Percentiles rank a stretch among this genome's conserved stretches.
These are phyloP conservation scores for Zosterops japonicus DNA, from an alignment of 2,113 vertebrate species.

Conservation along the genomic window DNA sequence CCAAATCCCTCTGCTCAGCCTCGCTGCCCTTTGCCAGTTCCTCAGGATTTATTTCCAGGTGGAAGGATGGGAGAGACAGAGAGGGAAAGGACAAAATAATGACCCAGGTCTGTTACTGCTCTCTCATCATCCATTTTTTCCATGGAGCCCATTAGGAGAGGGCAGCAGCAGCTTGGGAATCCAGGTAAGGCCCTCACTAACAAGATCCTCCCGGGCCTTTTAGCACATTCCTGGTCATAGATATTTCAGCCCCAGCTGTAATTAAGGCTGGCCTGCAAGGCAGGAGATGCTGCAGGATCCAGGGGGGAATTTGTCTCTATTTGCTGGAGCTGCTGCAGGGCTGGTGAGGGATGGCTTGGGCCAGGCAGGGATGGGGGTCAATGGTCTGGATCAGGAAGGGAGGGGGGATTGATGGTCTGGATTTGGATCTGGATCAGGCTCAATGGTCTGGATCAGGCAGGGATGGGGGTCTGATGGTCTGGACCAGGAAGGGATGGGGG, in stretches of 20 bases:
- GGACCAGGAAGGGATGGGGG: too few relatives aligned
- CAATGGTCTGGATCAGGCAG: background rate
- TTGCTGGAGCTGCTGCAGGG: background rate
- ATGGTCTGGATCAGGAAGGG: background rate
- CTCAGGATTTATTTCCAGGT: background rate
- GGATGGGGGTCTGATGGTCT: background rate
- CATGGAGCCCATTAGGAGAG: background rate
- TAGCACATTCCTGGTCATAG: constrained; percentile 7
- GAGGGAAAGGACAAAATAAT: background rate
- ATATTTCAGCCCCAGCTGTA: constrained; percentile 47
- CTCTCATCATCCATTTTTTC: background rate
- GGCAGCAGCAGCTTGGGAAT: background rate
- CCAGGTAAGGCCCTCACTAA: constrained; percentile 3
- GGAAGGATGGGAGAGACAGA: background rate
- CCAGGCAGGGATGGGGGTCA: background rate
- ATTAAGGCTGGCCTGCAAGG: constrained; percentile 32
- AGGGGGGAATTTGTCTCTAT: background rate
- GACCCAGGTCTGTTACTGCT: background rate
- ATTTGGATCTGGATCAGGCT: background rate
- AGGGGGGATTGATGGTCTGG: background rate
- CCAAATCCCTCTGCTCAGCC: background rate
- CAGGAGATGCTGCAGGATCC: background rate
- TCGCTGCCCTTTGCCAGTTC: fast-evolving
- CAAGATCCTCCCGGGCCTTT: constrained; percentile 42
- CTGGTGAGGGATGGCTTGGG: background rate